Percentiles rank a stretch among this genome's conserved stretches.
Conservation (phyloP, 2,113 vertebrate genomes). For the Phyllopteryx taeniolatus region DNA sequence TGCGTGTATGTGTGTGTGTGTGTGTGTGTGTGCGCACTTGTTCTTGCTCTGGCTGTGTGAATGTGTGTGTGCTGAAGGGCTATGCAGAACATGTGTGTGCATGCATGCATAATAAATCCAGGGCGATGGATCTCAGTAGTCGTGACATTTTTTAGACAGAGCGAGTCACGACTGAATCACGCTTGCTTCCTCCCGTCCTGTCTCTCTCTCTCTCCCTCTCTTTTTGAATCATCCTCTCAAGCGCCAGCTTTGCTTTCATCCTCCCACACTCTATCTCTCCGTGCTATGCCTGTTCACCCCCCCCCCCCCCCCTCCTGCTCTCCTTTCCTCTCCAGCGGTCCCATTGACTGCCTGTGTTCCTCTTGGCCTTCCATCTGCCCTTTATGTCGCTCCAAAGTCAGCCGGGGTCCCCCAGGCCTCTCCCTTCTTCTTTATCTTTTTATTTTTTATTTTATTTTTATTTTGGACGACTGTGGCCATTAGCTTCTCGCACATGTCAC, state of each 20-base stretch:
- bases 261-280: constrained; percentile 42
- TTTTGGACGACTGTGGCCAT: constrained; percentile 46
- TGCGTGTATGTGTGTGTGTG: constrained; percentile 4
- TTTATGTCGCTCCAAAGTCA: constrained; percentile 40
- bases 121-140: constrained; percentile 41
- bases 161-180: constrained; percentile 64
- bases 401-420: constrained; percentile 49
- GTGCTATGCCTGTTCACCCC: constrained; percentile 19
- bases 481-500: constrained; percentile 47
- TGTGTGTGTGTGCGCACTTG: constrained; percentile 9
- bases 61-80: constrained; percentile 6
- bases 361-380: constrained; percentile 55
- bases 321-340: constrained; percentile 25
- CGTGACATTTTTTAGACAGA: constrained; percentile 59
- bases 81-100: constrained; percentile 29
- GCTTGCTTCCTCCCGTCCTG: constrained; percentile 22
- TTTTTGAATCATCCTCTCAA: constrained; percentile 61
- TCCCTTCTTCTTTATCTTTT: constrained; percentile 20
- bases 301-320: background rate
- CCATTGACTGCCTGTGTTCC: constrained; percentile 42
- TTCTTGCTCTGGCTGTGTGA: constrained; percentile 1
- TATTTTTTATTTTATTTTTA: constrained; percentile 51
- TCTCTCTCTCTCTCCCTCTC: constrained; percentile 28
- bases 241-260: constrained; percentile 57
- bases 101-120: constrained; percentile 31